Percentiles rank a stretch among this genome's conserved stretches.
Evolutionary conservation across 2,888 invertebrate genomes (phyloP).

Genomic region (Papilio elwesi): DNA sequence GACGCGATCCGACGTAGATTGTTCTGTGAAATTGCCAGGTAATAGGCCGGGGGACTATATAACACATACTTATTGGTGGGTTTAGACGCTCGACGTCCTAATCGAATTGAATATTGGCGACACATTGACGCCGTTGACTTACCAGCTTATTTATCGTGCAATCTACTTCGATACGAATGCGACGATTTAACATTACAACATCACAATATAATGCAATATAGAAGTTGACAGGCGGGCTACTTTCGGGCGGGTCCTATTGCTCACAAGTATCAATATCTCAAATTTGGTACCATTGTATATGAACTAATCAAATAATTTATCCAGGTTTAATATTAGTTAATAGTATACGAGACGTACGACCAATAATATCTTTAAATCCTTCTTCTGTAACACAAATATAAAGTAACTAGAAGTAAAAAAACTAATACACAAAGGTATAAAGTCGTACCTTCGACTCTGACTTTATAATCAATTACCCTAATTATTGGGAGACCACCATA

Average conservation of each 20-base stretch:
- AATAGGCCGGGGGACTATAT: slow-evolving; percentile 82
- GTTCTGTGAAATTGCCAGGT: slow-evolving; percentile 84
- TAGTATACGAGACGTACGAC: too few relatives aligned
- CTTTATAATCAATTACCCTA: too few relatives aligned
- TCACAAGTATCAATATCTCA: background rate
- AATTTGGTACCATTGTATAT: background rate
- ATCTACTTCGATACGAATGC: slow-evolving; percentile 30
- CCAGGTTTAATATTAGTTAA: background rate
- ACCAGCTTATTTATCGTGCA: slow-evolving; percentile 50
- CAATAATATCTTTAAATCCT: too few relatives aligned
- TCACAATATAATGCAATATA: background rate
- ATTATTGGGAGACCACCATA: too few relatives aligned
- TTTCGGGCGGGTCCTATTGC: too few relatives aligned
- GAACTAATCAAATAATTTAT: background rate
- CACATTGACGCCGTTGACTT: slow-evolving; percentile 60
- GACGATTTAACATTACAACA: background rate
- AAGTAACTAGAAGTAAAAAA: too few relatives aligned
- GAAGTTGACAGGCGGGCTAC: background rate
- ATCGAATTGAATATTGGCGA: slow-evolving; percentile 77
- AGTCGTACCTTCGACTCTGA: too few relatives aligned
- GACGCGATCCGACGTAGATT: slow-evolving; percentile 78
- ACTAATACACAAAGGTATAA: too few relatives aligned
- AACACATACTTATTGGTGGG: slow-evolving; percentile 82
- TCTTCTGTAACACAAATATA: too few relatives aligned
- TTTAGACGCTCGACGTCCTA: slow-evolving; percentile 75